A percentile compares a stretch with the other conserved stretches of the same genome.
phyloP scores from a whole-genome alignment of 2,797 vertebrate species.

The Spatula versicolor region DNA sequence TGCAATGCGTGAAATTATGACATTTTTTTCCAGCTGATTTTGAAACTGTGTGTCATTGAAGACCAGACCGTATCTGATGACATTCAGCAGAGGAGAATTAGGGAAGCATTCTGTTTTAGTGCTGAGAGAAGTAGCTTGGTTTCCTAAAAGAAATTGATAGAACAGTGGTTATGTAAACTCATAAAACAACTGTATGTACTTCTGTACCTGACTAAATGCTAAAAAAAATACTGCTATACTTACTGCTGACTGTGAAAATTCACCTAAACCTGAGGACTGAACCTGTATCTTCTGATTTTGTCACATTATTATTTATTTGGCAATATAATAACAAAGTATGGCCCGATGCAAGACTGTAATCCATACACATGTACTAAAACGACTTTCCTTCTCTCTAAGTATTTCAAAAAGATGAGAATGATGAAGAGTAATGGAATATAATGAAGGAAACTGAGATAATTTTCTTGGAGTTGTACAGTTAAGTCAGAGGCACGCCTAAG shows the following conservation, averaged over 20 bases:
- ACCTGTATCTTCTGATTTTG: neutral
- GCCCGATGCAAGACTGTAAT: neutral
- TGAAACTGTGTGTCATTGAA: slow-evolving; percentile 7
- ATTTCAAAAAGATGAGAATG: neutral
- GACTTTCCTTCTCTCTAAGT: neutral
- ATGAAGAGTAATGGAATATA: neutral
- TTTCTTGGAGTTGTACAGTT: neutral
- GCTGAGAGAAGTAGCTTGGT: neutral
- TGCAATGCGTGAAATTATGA: slow-evolving; percentile 51
- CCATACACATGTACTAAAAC: neutral
- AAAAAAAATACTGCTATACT: neutral
- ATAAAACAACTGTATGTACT: neutral
- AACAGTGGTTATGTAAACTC: neutral
- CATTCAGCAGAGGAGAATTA: neutral
- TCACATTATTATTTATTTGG: neutral
- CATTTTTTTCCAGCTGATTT: slow-evolving; percentile 44
- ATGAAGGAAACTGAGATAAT: neutral
- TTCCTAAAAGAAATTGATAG: slow-evolving; percentile 56
- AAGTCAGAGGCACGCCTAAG: neutral
- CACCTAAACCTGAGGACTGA: neutral
- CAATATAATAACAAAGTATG: neutral
- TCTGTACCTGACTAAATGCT: neutral
- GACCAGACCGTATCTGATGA: slow-evolving; percentile 18
- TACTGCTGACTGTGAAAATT: neutral
- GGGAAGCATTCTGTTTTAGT: neutral